Conservation (phyloP, 2,113 vertebrate genomes). For the Corynorhinus townsendii region DNA sequence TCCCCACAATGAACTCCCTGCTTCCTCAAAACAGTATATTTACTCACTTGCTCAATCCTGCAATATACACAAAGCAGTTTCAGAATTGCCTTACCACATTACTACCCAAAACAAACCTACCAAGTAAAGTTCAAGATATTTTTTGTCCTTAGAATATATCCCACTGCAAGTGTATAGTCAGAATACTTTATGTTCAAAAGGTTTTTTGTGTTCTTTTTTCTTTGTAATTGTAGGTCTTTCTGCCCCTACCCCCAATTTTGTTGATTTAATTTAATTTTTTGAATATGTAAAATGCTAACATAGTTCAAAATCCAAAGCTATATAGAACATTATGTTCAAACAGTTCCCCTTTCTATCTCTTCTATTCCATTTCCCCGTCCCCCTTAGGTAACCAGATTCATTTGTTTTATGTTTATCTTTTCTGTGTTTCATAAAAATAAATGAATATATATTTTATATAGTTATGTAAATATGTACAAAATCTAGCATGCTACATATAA, state of each 20-base stretch:
- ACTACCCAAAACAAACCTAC: background rate
- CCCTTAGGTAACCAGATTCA: background rate
- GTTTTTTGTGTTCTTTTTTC: background rate
- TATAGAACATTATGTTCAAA: background rate
- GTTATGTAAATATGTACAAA: background rate
- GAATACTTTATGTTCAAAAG: background rate
- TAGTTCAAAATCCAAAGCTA: slow-evolving; percentile 9
- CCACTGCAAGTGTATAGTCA: background rate
- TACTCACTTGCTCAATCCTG: background rate
- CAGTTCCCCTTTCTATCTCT: background rate
- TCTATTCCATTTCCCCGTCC: background rate
- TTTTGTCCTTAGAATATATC: background rate
- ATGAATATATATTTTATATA: background rate
- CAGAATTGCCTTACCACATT: background rate
- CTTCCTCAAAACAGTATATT: background rate
- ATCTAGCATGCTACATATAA: background rate
- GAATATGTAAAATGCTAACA: background rate
- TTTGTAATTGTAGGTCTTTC: background rate
- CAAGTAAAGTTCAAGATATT: background rate
- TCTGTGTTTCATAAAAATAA: background rate
- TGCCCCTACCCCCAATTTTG: background rate
- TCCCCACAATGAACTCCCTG: background rate
- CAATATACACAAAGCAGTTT: background rate
- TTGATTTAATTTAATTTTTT: slow-evolving; percentile 5
- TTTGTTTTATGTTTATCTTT: background rate